phyloP scores from a whole-genome alignment of 2,888 invertebrate genomes.

The Hololepta plana region DNA sequence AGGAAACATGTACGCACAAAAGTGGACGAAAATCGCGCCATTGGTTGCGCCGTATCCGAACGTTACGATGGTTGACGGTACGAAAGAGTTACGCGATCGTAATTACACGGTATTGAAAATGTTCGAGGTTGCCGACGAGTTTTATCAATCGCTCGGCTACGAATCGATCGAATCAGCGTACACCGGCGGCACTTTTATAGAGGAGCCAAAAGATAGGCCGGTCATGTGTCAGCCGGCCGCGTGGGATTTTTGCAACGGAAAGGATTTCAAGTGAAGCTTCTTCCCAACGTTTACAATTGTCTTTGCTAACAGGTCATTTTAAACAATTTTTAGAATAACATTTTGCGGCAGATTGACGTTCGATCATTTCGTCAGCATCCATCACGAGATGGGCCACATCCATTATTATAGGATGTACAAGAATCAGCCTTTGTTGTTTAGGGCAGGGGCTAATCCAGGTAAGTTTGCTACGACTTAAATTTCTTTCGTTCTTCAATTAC shows the following conservation, averaged over 20 bases:
- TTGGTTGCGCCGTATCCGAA: slow-evolving; percentile 33
- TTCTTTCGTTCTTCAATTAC: too few species aligned
- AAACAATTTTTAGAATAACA: slow-evolving; percentile 30
- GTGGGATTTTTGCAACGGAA: slow-evolving; percentile 48
- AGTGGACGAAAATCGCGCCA: slow-evolving; percentile 33
- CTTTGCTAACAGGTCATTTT: not conserved
- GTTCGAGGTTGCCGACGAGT: slow-evolving; percentile 40
- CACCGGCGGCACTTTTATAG: slow-evolving; percentile 35
- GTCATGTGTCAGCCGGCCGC: slow-evolving; percentile 48
- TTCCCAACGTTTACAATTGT: not conserved
- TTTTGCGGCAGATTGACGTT: slow-evolving; percentile 39
- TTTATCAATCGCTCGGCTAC: slow-evolving; percentile 39
- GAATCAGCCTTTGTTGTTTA: slow-evolving; percentile 31
- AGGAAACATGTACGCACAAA: slow-evolving; percentile 52
- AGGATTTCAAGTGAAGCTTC: slow-evolving; percentile 37
- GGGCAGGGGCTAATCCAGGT: slow-evolving; percentile 37
- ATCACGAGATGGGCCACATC: slow-evolving; percentile 57
- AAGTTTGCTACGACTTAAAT: too few species aligned
- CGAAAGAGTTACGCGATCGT: slow-evolving; percentile 28
- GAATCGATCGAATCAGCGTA: slow-evolving; percentile 40
- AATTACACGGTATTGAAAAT: slow-evolving; percentile 29
- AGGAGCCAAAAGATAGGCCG: slow-evolving; percentile 35
- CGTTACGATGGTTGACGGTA: slow-evolving; percentile 29
- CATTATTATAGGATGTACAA: slow-evolving; percentile 44
- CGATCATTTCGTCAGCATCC: slow-evolving; percentile 43